Conservation (phyloP, 1,140 invertebrate genomes). For the Pemphigus obesinymphae region DNA sequence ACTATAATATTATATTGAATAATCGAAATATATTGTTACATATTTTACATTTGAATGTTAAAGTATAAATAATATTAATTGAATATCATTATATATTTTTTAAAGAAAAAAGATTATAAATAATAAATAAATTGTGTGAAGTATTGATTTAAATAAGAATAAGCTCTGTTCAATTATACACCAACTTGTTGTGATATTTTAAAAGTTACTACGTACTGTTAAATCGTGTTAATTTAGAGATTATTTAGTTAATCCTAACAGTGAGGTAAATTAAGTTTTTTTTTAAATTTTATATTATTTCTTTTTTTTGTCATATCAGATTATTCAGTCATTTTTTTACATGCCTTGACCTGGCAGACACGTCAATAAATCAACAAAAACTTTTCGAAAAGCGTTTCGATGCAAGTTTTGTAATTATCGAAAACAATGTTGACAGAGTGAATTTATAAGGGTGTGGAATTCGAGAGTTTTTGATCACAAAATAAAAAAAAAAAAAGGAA, state of each 20-base stretch:
- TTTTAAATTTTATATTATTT: neutral
- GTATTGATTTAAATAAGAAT: neutral
- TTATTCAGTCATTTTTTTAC: constrained; percentile 22
- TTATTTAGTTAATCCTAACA: neutral
- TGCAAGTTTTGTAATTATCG: constrained; percentile 25
- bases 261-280: neutral
- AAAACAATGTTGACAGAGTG: constrained; percentile 29
- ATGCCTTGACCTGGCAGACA: constrained; percentile 4
- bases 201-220: neutral
- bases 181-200: neutral
- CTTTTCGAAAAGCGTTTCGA: constrained; percentile 14
- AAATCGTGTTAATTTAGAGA: neutral
- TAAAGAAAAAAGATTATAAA: too few relatives aligned
- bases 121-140: neutral
- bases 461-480: constrained; percentile 11
- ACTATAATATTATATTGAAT: too few relatives aligned
- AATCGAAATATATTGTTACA: too few relatives aligned
- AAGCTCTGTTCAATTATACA: neutral
- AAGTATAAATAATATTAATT: too few relatives aligned
- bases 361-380: constrained; percentile 26
- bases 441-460: constrained; percentile 26
- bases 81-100: too few relatives aligned
- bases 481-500: constrained; percentile 23
- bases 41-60: too few relatives aligned
- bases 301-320: neutral